Percentiles rank a stretch among this genome's conserved stretches.
These are phyloP conservation scores for Thamnaconus septentrionalis DNA, from an alignment of 2,113 vertebrate genomes.

Conservation along the genomic window DNA sequence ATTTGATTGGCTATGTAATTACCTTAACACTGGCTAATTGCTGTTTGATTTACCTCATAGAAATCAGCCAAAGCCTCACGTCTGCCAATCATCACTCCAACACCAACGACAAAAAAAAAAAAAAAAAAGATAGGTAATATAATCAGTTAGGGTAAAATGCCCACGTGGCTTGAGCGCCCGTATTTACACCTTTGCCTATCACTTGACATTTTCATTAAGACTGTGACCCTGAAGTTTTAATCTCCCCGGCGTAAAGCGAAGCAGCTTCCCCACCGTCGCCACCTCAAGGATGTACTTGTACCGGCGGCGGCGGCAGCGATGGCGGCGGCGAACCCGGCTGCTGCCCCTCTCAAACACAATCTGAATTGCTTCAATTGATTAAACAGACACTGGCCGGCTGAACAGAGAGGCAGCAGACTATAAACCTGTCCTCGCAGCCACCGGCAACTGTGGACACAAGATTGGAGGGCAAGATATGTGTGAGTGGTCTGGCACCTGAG, in stretches of 20 bases:
- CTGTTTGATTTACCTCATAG: conserved; percentile 53
- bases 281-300: conserved; percentile 51
- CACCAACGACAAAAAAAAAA: conserved; percentile 9
- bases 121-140: too few species aligned
- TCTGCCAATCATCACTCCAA: conserved; percentile 56
- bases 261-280: conserved; percentile 46
- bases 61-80: conserved; percentile 44
- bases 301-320: conserved; percentile 56
- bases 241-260: conserved; percentile 52
- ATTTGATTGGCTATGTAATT: conserved; percentile 63
- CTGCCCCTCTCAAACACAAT: conserved; percentile 52
- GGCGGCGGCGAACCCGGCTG: conserved; percentile 52
- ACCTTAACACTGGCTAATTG: conserved; percentile 66
- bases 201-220: conserved; percentile 63
- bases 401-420: conserved; percentile 59
- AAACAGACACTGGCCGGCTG: conserved; percentile 63
- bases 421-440: conserved; percentile 49
- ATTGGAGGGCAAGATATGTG: conserved; percentile 64
- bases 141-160: conserved; percentile 17
- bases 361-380: conserved; percentile 65
- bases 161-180: background rate
- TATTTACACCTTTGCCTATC: conserved; percentile 47
- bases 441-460: conserved; percentile 66
- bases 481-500: conserved; percentile 60
- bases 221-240: conserved; percentile 57